These are phyloP conservation scores for Cheilosia soror DNA, from an alignment of 2,888 invertebrate species.

Conservation along the genomic window DNA sequence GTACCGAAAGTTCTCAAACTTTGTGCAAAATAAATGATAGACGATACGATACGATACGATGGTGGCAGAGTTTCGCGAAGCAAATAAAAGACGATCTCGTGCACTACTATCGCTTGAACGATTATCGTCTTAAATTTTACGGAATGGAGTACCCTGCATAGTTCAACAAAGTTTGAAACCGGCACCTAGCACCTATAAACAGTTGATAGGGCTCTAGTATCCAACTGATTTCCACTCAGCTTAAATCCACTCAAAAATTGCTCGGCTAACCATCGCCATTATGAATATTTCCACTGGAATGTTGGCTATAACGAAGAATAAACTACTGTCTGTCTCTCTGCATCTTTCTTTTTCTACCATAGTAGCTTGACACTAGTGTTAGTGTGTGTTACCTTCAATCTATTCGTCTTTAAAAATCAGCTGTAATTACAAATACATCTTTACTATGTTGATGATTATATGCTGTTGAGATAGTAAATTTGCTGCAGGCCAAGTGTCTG, in stretches of 20 bases:
- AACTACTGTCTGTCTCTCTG: slow-evolving; percentile 9
- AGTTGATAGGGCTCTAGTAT: slow-evolving; percentile 15
- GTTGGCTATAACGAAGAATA: slow-evolving; percentile 38
- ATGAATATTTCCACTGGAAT: slow-evolving; percentile 51
- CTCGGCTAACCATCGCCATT: slow-evolving; percentile 42
- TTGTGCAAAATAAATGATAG: too few relatives aligned
- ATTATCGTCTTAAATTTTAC: too few relatives aligned
- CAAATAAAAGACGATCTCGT: too few relatives aligned
- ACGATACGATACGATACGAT: too few relatives aligned
- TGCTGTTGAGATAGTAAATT: background rate
- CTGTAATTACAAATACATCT: slow-evolving; percentile 31
- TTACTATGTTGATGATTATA: slow-evolving; percentile 6
- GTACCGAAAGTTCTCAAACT: too few relatives aligned
- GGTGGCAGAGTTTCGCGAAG: too few relatives aligned
- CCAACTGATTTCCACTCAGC: background rate
- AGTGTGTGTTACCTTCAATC: background rate
- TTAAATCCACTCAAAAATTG: slow-evolving; percentile 29
- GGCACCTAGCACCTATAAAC: background rate
- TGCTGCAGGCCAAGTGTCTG: background rate
- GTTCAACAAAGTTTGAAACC: background rate
- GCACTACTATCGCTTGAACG: too few relatives aligned
- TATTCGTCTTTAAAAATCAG: slow-evolving; percentile 20
- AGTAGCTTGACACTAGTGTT: background rate
- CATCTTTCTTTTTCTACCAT: background rate
- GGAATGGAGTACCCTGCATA: too few relatives aligned